Evolutionary conservation across 2,113 vertebrate genomes (phyloP).

Genomic region (Alethe castanea): DNA sequence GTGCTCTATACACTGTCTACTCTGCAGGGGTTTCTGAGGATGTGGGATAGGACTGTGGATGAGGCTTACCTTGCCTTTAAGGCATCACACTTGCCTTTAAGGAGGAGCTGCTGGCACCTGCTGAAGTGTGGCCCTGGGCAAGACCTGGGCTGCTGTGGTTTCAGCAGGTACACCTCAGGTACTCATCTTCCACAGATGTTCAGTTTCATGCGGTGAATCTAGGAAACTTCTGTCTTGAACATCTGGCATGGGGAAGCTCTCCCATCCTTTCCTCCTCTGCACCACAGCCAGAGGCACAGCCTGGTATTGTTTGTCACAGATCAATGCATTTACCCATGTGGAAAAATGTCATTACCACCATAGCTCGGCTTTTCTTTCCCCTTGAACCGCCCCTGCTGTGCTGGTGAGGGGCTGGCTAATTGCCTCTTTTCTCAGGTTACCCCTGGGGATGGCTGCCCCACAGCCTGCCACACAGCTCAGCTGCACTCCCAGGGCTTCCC

Average conservation of each 20-base stretch:
- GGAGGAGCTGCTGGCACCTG: accelerated
- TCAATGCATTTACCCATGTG: constrained; percentile 59
- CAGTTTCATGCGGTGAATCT: not conserved
- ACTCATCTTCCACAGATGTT: accelerated
- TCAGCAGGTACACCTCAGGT: not conserved
- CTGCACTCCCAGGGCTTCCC: not conserved
- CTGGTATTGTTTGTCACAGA: constrained; percentile 44
- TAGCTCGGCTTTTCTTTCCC: constrained; percentile 23
- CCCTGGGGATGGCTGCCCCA: not conserved
- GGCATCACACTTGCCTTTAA: not conserved
- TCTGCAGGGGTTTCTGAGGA: not conserved
- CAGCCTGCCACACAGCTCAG: not conserved
- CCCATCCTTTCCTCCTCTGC: not conserved
- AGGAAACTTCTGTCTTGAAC: not conserved
- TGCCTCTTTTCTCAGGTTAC: constrained; percentile 30
- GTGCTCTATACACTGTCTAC: not conserved
- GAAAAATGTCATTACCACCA: constrained; percentile 56
- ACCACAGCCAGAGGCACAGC: not conserved
- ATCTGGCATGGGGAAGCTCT: not conserved
- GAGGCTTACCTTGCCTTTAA: not conserved
- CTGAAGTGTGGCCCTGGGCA: not conserved
- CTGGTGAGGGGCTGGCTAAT: constrained; percentile 42
- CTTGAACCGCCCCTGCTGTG: not conserved
- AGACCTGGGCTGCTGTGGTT: not conserved
- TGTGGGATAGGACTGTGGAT: accelerated